phyloP scores from a whole-genome alignment of 2,888 invertebrate genomes.

The Cephus runcator region DNA sequence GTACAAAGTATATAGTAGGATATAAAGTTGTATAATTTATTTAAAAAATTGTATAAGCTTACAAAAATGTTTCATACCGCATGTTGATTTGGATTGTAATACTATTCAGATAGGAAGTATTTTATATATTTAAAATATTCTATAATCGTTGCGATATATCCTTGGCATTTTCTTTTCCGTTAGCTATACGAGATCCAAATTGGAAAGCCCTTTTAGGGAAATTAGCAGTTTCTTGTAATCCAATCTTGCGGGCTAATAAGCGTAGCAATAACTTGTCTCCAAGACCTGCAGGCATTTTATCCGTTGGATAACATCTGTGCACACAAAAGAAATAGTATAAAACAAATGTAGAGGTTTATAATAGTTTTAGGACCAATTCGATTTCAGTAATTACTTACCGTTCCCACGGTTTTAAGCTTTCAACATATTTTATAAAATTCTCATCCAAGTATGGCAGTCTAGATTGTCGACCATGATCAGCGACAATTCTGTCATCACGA shows the following conservation, averaged over 20 bases:
- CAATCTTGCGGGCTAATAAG: conserved; percentile 75
- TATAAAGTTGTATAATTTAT: neutral
- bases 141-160: conserved; percentile 71
- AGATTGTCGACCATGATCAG: conserved; percentile 87
- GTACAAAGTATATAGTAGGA: neutral
- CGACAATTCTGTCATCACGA: conserved; percentile 92
- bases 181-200: conserved; percentile 96
- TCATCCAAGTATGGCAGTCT: conserved; percentile 86
- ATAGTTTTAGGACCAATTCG: neutral
- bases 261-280: conserved; percentile 95
- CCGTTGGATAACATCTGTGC: conserved; percentile 70
- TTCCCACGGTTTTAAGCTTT: conserved; percentile 75
- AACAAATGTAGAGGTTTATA: conserved; percentile 9
- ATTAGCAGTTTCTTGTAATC: conserved; percentile 72
- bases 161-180: conserved; percentile 87
- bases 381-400: conserved; percentile 66
- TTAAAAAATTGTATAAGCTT: neutral
- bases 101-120: neutral
- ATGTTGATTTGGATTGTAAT: neutral
- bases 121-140: neutral
- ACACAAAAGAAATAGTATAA: conserved; percentile 8
- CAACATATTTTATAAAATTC: conserved; percentile 73
- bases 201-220: conserved; percentile 95
- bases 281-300: conserved; percentile 76
- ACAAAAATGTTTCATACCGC: neutral